Base-by-base conservation (phyloP, 2,797 vertebrate genomes). In the Melopsittacus undulatus region DNA sequence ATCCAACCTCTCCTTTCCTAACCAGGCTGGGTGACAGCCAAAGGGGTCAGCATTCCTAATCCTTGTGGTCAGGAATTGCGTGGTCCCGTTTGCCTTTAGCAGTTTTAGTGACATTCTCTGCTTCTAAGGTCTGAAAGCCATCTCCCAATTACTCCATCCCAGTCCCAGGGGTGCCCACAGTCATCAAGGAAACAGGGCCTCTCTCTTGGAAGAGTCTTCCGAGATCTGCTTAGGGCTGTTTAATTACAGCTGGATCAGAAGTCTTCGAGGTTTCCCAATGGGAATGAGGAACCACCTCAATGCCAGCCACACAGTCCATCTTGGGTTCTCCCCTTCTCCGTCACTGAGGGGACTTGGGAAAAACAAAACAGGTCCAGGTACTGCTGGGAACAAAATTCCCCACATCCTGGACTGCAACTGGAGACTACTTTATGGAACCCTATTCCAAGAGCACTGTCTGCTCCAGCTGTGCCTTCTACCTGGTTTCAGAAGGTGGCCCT, bases 371-470 rank as follows among this genome's bases (percentile, higher is more conserved):
- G 36, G 42, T 29, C 32, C 26, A 19, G 10, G 27, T 6, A 34
- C 12, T 11, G 36, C 42, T 29, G 29, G 61, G 36, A 89, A 56
- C 42, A 51, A 30, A 69, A 52, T 11, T 51, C 26, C 51, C 51
- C 19, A 10, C 0, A 11, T 57, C 45, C 54, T 36, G 32, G 56
- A n/a, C 26, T 11, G 16, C 61, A 86, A 45, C 9, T 40, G 29
- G 42, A 81, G 62, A 20, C 34, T 26, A 27, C 57, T 24, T 66
- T 76, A 62, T 40, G 17, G 48, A 89, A 57, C n/a, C 12, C n/a
- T 3, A 2, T 36, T 36, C 52, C 13, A 2, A 70, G 38, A 48
- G 23, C 0, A 0, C 32, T 27, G 7, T 0, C 62, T 75, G 89
- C 80, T 83, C 69, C 54, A 32, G 24, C 81, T 11, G n/a, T 2